Evolutionary conservation across 1,140 invertebrate species (phyloP), one percentile per base, ranked within the genome.

Genomic region (Procambarus virginalis): DNA sequence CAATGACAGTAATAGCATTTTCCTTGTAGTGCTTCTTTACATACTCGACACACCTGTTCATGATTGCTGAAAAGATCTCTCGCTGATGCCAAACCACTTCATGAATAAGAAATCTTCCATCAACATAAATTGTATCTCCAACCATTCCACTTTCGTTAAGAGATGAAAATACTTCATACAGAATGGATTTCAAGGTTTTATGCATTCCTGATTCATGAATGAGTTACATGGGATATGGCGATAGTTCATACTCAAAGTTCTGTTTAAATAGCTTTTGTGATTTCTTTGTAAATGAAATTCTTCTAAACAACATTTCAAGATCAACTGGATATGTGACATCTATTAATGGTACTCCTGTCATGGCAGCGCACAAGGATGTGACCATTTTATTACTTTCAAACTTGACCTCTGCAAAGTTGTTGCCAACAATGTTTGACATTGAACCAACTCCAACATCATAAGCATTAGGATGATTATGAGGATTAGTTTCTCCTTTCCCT

Each of bases 211-310:
- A n/a, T 70, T 84, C 81, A 84, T 84, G 51, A 84, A 84, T 64
- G 45, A 84, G 12, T 60, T 2, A 84, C 81, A 84, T n/a, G 51
- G 81, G 60, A 68, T 64, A 3, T 68, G 60, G 81, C 60, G 81
- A 49, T 84, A 84, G 81, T 85, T 85, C 83, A 85, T 85, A 85
- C 64, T 2, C 83, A 85, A 76, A 85, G 81, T 60, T 64, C 60
- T 20, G 83, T 85, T 85, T 85, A 5, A 85, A 85, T 85, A 85
- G 64, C 75, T 85, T 48, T n/a, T 76, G 70, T 85, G 83, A 85
- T 10, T 85, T 85, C 83, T 85, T 85, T 68, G 83, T 85, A n/a
- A 85, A 85, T 85, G 64, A 85, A 85, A 75, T 85, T 85, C 83
- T 83, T 83, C 12, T 83, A 83, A 83, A 83, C 64, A 83, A 83